A percentile compares a stretch with the other conserved stretches of the same genome.
Conservation (phyloP, 2,797 vertebrate genomes). For the Mareca strepera region DNA sequence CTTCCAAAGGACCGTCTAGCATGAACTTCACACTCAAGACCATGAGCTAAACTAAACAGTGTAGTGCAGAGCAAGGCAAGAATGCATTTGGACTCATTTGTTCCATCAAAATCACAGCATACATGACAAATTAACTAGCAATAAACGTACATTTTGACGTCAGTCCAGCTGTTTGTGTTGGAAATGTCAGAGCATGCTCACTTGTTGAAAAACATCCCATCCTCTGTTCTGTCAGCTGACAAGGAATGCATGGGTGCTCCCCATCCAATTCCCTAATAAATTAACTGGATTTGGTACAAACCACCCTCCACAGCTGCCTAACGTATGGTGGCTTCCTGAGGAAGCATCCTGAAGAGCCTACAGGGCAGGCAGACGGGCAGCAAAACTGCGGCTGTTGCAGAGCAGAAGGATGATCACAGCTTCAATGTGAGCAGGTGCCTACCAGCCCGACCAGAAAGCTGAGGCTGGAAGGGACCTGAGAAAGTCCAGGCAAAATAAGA, state of each 20-base stretch:
- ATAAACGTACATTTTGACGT: not conserved
- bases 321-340: not conserved
- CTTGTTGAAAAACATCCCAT: not conserved
- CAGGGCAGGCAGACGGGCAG: not conserved
- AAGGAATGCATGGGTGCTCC: not conserved
- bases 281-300: not conserved
- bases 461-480: not conserved
- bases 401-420: not conserved
- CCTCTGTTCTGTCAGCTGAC: not conserved
- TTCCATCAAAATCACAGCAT: not conserved
- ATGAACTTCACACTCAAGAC: not conserved
- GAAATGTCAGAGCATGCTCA: not conserved
- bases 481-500: fast-evolving
- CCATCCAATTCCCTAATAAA: not conserved
- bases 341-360: fast-evolving
- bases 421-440: too few species aligned
- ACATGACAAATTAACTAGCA: not conserved
- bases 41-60: not conserved
- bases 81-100: not conserved
- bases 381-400: not conserved
- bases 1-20: not conserved
- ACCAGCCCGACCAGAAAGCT: not conserved
- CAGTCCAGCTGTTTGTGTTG: not conserved
- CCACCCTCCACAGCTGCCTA: not conserved
- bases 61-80: not conserved